Conservation (phyloP, 1,140 invertebrate genomes). For the Pomacea maculata region DNA sequence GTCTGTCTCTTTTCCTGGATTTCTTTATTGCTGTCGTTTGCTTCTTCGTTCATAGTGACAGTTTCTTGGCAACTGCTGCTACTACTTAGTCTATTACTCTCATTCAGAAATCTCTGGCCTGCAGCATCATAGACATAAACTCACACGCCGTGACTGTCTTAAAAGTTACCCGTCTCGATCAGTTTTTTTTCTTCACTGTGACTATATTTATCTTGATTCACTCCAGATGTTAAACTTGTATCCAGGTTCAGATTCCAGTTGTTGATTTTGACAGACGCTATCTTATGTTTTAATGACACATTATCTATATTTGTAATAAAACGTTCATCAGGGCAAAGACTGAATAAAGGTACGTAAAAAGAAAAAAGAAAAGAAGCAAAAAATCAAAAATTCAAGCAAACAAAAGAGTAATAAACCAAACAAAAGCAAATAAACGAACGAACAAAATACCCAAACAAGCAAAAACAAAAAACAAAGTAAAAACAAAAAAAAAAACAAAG, state of each 20-base stretch:
- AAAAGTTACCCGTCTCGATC: not conserved
- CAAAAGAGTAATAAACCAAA: not conserved
- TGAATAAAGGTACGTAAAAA: too few relatives aligned
- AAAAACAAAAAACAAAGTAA: not conserved
- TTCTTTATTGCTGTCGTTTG: slow-evolving; percentile 4
- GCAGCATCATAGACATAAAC: too few relatives aligned
- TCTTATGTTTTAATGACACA: too few relatives aligned
- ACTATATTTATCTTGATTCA: not conserved
- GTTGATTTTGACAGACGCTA: too few relatives aligned
- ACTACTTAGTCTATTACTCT: not conserved
- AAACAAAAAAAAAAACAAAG: too few relatives aligned
- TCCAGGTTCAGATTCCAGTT: too few relatives aligned
- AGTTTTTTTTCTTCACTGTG: not conserved
- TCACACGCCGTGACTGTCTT: too few relatives aligned
- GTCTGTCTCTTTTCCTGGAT: slow-evolving; percentile 7
- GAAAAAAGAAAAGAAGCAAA: not conserved
- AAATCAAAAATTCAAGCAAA: not conserved
- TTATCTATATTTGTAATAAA: too few relatives aligned
- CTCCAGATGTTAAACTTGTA: too few relatives aligned
- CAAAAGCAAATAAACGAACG: not conserved
- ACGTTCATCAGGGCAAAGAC: too few relatives aligned
- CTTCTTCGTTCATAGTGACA: not conserved
- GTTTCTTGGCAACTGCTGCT: too few relatives aligned
- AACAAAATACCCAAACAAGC: not conserved
- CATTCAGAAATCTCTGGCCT: not conserved